A percentile compares a stretch with the other conserved stretches of the same genome.
phyloP scores from a whole-genome alignment of 2,888 invertebrate species.

The Isotomurus palustris region DNA sequence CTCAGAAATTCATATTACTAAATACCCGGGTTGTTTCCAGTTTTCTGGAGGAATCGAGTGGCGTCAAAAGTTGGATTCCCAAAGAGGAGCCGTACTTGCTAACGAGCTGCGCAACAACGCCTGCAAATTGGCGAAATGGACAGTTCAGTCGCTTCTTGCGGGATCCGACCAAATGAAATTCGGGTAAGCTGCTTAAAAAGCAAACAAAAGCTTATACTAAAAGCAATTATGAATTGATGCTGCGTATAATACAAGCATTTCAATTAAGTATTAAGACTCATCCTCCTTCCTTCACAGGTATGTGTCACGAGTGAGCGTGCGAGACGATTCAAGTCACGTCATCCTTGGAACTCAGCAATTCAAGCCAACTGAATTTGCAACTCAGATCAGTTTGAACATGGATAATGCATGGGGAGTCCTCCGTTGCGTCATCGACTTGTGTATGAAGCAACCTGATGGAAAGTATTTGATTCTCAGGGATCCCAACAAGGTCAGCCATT shows the following conservation, averaged over 20 bases:
- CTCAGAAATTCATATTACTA: not conserved
- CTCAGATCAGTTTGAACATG: conserved; percentile 97
- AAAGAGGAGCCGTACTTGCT: conserved; percentile 95
- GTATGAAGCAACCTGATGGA: conserved; percentile 95
- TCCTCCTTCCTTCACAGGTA: conserved; percentile 56
- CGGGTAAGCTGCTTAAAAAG: conserved; percentile 65
- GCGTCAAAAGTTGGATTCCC: conserved; percentile 95
- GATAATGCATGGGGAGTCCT: conserved; percentile 99
- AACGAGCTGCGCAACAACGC: conserved; percentile 98
- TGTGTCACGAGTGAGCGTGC: conserved; percentile 89
- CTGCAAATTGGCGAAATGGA: conserved; percentile 99
- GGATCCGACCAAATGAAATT: conserved; percentile 97
- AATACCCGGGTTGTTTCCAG: conserved; percentile 47
- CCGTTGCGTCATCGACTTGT: conserved; percentile 92
- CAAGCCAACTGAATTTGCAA: conserved; percentile 96
- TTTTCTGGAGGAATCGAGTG: conserved; percentile 94
- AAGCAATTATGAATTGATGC: no score
- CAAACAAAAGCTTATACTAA: no score
- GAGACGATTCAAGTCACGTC: conserved; percentile 93
- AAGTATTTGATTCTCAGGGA: conserved; percentile 96
- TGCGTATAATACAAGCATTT: no score
- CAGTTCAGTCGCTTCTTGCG: conserved; percentile 86
- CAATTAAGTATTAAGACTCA: no score
- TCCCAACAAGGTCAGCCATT: conserved; percentile 72
- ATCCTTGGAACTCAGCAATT: conserved; percentile 96